A percentile compares a stretch with the other conserved stretches of the same genome.
phyloP scores from a whole-genome alignment of 30 jellyfish, hydroid and myxozoan species.

The Hydra vulgaris region DNA sequence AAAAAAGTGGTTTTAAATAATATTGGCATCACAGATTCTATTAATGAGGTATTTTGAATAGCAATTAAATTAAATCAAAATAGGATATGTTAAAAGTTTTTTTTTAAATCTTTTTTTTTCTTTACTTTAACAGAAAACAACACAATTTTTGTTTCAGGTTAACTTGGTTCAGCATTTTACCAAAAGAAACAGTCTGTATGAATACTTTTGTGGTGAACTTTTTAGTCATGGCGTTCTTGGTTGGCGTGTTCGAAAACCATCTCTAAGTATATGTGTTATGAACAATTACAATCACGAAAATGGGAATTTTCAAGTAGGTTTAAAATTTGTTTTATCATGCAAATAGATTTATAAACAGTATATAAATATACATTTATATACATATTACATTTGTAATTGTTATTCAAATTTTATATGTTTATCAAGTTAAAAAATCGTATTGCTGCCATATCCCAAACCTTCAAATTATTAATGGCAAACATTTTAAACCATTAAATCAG shows the following conservation, averaged over 20 bases:
- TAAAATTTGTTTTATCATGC: no score
- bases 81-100: background rate
- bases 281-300: background rate
- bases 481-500: no score
- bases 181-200: background rate
- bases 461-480: no score
- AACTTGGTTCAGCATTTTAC: background rate
- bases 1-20: background rate
- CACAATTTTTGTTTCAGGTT: background rate
- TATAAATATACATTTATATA: no score
- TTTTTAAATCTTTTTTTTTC: background rate
- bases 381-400: no score
- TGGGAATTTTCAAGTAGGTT: background rate
- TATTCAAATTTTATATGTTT: no score
- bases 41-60: background rate
- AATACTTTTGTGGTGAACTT: conserved; percentile 10
- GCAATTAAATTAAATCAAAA: no score
- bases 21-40: background rate
- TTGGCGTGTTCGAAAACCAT: background rate
- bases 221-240: conserved; percentile 1
- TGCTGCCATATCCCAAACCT: no score
- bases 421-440: no score
- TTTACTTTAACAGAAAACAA: background rate
- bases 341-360: no score
- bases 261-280: background rate